Conservation (phyloP, 2,113 vertebrate species). For the Zeus faber region DNA sequence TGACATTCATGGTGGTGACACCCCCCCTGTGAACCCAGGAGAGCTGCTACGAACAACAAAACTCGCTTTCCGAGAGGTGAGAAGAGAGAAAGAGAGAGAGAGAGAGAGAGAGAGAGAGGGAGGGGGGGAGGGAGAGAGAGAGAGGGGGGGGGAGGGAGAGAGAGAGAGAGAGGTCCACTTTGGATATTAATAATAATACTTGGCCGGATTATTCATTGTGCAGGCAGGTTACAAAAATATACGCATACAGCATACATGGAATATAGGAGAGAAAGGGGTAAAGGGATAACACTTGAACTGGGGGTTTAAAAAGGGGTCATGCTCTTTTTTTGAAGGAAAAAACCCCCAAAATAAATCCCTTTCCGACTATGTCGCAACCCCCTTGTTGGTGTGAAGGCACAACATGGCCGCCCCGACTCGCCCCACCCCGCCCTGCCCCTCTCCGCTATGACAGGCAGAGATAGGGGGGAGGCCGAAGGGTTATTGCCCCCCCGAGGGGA, state of each 20-base stretch:
- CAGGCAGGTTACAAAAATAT: constrained; percentile 68
- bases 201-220: constrained; percentile 64
- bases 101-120: no score
- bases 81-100: no score
- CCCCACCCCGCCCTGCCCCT: no score
- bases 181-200: constrained; percentile 65
- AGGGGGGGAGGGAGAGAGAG: no score
- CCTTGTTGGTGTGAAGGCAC: constrained; percentile 61
- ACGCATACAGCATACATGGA: constrained; percentile 35
- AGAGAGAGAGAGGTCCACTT: constrained; percentile 28
- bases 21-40: no score
- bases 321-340: constrained; percentile 40
- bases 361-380: constrained; percentile 48
- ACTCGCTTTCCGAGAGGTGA: no score
- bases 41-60: not conserved
- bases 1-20: constrained; percentile 39
- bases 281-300: not conserved
- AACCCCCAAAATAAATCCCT: constrained; percentile 50
- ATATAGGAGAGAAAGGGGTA: constrained; percentile 25
- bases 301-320: constrained; percentile 16
- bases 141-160: constrained; percentile 11
- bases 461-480: constrained; percentile 42
- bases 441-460: constrained; percentile 43
- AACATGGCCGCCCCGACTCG: no score
- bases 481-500: constrained; percentile 45